Evolutionary conservation across 2,113 vertebrate genomes (phyloP), one percentile per base, ranked within the genome.

Genomic region (Syrrhaptes paradoxus): DNA sequence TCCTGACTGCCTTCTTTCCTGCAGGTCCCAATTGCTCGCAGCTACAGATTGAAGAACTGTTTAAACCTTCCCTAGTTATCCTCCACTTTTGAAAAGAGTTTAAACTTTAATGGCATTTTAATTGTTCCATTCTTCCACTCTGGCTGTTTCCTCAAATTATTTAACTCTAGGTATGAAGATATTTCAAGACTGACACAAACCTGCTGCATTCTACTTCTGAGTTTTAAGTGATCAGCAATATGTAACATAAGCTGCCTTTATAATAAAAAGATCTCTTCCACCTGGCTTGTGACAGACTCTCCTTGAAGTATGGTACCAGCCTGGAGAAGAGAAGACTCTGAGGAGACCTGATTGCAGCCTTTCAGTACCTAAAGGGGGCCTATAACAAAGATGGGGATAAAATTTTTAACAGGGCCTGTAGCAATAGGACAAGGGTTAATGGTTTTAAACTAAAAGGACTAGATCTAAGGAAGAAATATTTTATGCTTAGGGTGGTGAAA

Each of bases 61-160:
- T 97, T 71, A 88, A 93, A 77, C 59, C 43, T 90, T 77, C 59
- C 51, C 36, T 86, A 90, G 90, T 81, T 63, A 89, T 71, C 55
- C 62, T 89, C 83, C 17, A 48, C 48, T 86, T 93, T 48, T 66
- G 9, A 89, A 87, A 83, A 84, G 63, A 73, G 20, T 90, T 95
- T 86, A 88, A 96, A 93, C 46, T 93, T 93, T 71, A 86, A 93
- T 88, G 87, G 79, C 16, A 63, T 88, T 96, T 95, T 93, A 97
- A 92, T 94, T 95, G 79, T 86, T 84, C 72, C 63, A 62, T 89
- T 95, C 89, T 81, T 86, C 76, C 92, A 90, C 48, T 62, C 67
- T 88, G 55, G 25, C 67, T 90, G 24, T 68, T 93, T 79, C 34
- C 24, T 85, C 75, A 89, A 91, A 91, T 90, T 73, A 75, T 43